Base-by-base conservation (phyloP, 2,888 invertebrate genomes). In the Rotaria socialis region DNA sequence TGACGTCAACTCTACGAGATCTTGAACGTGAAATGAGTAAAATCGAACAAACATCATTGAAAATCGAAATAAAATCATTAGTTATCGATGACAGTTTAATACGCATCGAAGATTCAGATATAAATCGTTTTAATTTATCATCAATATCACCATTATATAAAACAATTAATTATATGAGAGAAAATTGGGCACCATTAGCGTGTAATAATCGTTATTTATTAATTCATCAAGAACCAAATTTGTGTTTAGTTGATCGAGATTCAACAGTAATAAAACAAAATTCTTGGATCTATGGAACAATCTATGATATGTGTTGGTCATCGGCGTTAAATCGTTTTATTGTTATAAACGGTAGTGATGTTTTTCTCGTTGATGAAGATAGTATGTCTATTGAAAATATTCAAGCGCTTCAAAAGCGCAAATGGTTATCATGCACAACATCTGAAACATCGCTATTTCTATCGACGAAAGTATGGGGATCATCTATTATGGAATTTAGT, bases 281-380 rank as follows among this genome's bases (percentile, higher is more conserved):
- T 43, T 75, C 43, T 10, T 75, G 75, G 75, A 75, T 43, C 19
- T 75, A 75, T 75, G 75, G 43, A 43, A 43, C 41, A 22, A 75
- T 75, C 22, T 43, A 43, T 43, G 75, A 75, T 75, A 75, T 75
- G 75, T 75, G 75, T 43, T 75, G 75, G 75, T 75, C 75, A 75
- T 41, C 43, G 11, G 43, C 41, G 43, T 75, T 75, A 43, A 75
- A 41, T 75, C 75, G 75, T 75, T 75, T 75, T 43, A 75, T 75
- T 43, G 75, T 75, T 43, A 75, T 75, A 7, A 75, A 41, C 11
- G 41, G 41, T 41, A 75, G 43, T 43, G 43, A 75, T 75, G 43
- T 75, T 75, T 75, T 75, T 75, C 75, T 75, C 24, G 75, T 75
- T 10, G 75, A 75, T 24, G 75, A 75, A 75, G 24, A 75, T 22